Evolutionary conservation across 2,888 invertebrate genomes (phyloP), one percentile per base, ranked within the genome.

Genomic region (Oxystoma pomonae): DNA sequence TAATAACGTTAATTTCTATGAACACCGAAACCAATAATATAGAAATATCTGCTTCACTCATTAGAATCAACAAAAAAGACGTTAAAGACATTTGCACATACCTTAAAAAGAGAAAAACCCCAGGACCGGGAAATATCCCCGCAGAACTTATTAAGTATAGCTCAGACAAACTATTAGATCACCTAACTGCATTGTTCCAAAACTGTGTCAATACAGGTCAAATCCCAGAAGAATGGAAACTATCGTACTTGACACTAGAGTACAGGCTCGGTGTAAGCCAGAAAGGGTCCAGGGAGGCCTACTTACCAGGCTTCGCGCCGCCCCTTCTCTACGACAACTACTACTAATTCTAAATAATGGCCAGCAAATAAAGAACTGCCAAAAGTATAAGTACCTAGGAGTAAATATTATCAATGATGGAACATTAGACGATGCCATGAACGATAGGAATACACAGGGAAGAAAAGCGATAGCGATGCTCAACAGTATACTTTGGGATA

Each of bases 51-150:
- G 60, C 51, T 17, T 61, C 63, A 51, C 60, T 57, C 20, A 53
- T 61, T 20, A 61, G 57, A 61, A 58, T 61, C 56, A 50, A 53
- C 16, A 20, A 51, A 1, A 49, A 57, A 64, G 58, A 61, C 50
- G 58, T 64, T n/a, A 55, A 16, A 61, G 16, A 60, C 55, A 22
- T 55, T 50, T 58, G 19, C 58, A 17, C 50, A 57, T 49, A 1
- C 12, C 16, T 58, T 16, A 64, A 61, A 58, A 63, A 61, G 20
- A 61, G 55, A 61, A 61, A 50, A 61, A 5, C 58, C 52, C 58
- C 58, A 19, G 64, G 58, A 20, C 58, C 58, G 53, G 60, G 60
- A 5, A 63, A 63, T 22, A 63, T 63, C 22, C 60, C 57, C 59
- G 35, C 22, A 17, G 58, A 64, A 64, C 57, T 57, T 51, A 16